Evolutionary conservation across 2,888 invertebrate species (phyloP).

Genomic region (Phortica okadai): DNA sequence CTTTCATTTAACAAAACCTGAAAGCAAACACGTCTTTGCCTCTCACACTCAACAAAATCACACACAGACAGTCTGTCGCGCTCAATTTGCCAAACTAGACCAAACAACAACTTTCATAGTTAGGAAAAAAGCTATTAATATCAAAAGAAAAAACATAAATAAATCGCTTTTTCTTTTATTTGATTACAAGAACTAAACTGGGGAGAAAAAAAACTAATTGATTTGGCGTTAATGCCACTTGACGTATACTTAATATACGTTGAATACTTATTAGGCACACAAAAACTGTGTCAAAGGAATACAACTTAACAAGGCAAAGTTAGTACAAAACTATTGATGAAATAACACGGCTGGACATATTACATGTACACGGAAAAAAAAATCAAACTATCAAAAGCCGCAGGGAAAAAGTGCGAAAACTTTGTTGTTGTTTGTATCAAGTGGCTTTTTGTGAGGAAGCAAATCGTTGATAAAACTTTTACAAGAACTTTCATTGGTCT

Average conservation of each 20-base stretch:
- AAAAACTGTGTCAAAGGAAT: constrained; percentile 1
- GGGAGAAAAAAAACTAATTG: constrained; percentile 13
- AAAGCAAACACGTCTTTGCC: too few relatives aligned
- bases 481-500: constrained; percentile 26
- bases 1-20: too few relatives aligned
- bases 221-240: constrained; percentile 30
- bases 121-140: neutral
- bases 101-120: neutral
- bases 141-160: neutral
- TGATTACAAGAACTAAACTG: neutral
- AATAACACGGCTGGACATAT: neutral
- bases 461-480: constrained; percentile 30
- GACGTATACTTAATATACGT: constrained; percentile 51
- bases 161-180: neutral
- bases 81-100: too few relatives aligned
- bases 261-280: constrained; percentile 37
- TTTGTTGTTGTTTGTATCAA: neutral
- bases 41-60: too few relatives aligned
- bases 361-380: constrained; percentile 1
- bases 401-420: constrained; percentile 15
- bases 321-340: constrained; percentile 1
- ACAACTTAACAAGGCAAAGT: constrained; percentile 19
- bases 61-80: too few relatives aligned
- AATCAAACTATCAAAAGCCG: constrained; percentile 31
- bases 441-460: neutral